phyloP scores from a whole-genome alignment of 2,113 vertebrate genomes.

The Elachura formosa region DNA sequence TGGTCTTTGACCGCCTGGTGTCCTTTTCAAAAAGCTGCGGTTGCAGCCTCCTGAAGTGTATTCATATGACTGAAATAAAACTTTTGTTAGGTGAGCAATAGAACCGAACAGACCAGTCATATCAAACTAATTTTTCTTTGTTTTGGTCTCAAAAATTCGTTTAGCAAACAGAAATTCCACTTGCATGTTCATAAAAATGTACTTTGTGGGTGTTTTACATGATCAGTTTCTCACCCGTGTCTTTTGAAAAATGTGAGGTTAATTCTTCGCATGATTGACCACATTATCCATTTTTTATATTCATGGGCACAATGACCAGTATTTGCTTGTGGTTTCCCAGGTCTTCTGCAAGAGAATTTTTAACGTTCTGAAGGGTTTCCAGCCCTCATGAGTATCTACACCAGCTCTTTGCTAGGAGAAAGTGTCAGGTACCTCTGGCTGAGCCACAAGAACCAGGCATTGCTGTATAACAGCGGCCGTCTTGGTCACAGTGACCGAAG shows the following conservation, averaged over 20 bases:
- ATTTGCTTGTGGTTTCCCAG: not conserved
- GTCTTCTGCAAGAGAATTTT: not conserved
- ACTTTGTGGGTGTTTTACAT: not conserved
- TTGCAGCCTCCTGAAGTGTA: not conserved
- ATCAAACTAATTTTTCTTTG: not conserved
- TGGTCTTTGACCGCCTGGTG: not conserved
- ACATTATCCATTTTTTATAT: not conserved
- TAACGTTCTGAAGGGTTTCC: not conserved
- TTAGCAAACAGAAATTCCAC: not conserved
- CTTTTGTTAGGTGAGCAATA: not conserved
- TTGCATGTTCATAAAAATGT: not conserved
- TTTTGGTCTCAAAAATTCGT: not conserved
- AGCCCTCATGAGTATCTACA: not conserved
- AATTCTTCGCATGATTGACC: not conserved
- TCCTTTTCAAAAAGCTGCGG: not conserved
- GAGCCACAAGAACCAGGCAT: not conserved
- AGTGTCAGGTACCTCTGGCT: not conserved
- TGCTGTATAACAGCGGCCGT: accelerated
- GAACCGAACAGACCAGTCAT: not conserved
- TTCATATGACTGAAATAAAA: not conserved
- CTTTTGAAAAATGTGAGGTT: not conserved
- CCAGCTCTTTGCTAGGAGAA: not conserved
- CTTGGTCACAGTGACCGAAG: accelerated
- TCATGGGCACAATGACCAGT: not conserved
- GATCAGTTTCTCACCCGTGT: not conserved